Conservation (phyloP, 1,140 invertebrate species). For the Cydia amplana region DNA sequence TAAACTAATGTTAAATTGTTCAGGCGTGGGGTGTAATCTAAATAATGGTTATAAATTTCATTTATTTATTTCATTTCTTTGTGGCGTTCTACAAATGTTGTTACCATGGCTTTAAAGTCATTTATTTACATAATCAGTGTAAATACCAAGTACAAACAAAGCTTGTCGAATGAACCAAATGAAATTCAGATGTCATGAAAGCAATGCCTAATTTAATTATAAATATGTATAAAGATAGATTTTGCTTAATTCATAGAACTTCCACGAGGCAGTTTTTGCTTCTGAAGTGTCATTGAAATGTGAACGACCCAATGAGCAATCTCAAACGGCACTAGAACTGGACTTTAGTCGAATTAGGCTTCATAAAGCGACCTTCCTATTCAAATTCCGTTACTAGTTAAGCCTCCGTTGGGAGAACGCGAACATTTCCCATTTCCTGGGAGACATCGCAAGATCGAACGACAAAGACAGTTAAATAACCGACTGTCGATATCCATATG, state of each 20-base stretch:
- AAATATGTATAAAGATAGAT: neutral
- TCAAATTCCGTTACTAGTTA: constrained; percentile 12
- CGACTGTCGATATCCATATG: too few relatives aligned
- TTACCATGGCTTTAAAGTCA: neutral
- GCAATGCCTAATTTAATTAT: too few relatives aligned
- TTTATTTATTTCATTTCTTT: neutral
- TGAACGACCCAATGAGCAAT: neutral
- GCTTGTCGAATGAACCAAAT: too few relatives aligned
- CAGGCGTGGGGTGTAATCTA: neutral
- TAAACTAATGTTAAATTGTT: neutral
- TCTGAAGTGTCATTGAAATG: neutral
- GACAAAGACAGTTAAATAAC: neutral
- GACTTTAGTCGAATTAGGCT: neutral
- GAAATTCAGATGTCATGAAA: too few relatives aligned
- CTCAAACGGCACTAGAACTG: neutral
- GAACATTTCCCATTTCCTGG: constrained; percentile 5
- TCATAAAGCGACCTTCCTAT: constrained; percentile 16
- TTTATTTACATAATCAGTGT: neutral
- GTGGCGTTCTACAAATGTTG: neutral
- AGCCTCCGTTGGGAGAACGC: constrained; percentile 11
- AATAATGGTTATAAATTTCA: neutral
- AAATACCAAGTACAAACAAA: neutral
- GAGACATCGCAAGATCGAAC: neutral
- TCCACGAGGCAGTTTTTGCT: neutral
- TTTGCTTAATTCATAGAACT: neutral